Percentiles rank a stretch among this genome's conserved stretches.
Conservation (phyloP, 2,113 vertebrate species). For the Cnemophilus loriae region DNA sequence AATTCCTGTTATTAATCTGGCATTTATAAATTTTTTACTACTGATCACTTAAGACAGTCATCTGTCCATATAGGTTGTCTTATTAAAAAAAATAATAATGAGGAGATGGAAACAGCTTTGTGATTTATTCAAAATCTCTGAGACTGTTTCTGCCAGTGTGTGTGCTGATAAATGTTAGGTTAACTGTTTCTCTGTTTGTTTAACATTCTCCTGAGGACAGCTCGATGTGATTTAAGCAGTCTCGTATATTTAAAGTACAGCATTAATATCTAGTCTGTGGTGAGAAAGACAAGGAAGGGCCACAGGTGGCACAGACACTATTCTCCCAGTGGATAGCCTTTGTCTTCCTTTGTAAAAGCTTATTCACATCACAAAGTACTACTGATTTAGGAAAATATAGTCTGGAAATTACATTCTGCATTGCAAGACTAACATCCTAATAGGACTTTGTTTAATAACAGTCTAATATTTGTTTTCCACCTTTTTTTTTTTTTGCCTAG, state of each 20-base stretch:
- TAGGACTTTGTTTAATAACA: not conserved
- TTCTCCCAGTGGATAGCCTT: not conserved
- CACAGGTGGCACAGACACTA: not conserved
- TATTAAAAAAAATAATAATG: not conserved
- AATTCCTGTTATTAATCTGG: not conserved
- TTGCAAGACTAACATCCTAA: not conserved
- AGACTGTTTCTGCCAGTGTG: not conserved
- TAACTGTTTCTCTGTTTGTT: conserved; percentile 34
- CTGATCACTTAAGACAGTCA: not conserved
- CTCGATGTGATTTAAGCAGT: not conserved
- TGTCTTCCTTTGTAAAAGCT: not conserved
- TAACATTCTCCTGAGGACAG: not conserved
- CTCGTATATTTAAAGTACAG: not conserved
- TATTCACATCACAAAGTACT: not conserved
- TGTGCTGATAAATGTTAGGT: conserved; percentile 26
- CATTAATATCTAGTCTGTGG: not conserved
- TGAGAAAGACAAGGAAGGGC: not conserved
- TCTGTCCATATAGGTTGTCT: not conserved
- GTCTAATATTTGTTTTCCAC: not conserved
- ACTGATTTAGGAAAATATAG: not conserved
- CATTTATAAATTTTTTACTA: not conserved
- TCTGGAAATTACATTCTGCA: not conserved
- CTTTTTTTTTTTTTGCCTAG: not conserved
- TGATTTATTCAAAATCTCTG: conserved; percentile 27
- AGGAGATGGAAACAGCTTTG: not conserved